A percentile compares a stretch with the other conserved stretches of the same genome.
Conservation (phyloP, 2,113 vertebrate genomes). For the Corythaeola cristata region DNA sequence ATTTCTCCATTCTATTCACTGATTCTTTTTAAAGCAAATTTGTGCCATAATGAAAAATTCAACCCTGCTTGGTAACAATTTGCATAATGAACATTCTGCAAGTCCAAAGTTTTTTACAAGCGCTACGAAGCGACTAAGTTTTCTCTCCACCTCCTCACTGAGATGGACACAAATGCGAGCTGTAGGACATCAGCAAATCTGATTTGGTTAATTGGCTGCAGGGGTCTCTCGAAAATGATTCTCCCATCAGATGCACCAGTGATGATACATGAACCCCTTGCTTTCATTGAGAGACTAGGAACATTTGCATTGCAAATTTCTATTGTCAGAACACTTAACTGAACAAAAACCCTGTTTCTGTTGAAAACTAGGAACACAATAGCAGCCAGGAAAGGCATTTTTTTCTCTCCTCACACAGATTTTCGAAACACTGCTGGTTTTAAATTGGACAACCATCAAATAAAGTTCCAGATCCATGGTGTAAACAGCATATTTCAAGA, state of each 20-base stretch:
- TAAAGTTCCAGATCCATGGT: neutral
- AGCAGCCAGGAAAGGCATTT: neutral
- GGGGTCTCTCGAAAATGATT: neutral
- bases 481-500: neutral
- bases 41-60: neutral
- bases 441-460: neutral
- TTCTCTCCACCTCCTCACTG: neutral
- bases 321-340: slow-evolving; percentile 1
- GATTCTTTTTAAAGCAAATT: neutral
- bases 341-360: neutral
- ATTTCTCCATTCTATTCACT: neutral
- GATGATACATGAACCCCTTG: neutral
- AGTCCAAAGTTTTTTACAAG: neutral
- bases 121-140: neutral
- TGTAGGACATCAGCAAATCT: neutral
- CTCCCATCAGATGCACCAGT: neutral
- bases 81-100: neutral
- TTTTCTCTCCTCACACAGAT: neutral
- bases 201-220: neutral
- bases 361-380: neutral
- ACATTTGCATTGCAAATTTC: neutral
- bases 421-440: neutral
- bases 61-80: neutral
- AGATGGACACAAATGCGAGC: neutral
- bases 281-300: neutral